Percentiles rank a stretch among this genome's conserved stretches.
phyloP scores from a whole-genome alignment of 2,113 vertebrate species.

The Calidris pugnax region DNA sequence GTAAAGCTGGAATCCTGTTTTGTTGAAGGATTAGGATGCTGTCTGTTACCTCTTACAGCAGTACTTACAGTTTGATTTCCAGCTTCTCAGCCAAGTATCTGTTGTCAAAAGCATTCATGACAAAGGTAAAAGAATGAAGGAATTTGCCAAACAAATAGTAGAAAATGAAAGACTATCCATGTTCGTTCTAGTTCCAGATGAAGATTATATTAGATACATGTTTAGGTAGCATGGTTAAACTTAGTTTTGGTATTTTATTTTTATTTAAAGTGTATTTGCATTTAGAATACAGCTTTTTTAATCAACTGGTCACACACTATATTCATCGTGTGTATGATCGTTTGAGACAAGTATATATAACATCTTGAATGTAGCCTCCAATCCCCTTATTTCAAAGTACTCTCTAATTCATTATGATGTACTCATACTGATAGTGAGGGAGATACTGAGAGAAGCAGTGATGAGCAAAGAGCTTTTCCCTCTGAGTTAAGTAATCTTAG shows the following conservation, averaged over 20 bases:
- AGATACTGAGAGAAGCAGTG: background rate
- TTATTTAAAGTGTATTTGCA: background rate
- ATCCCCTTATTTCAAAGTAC: background rate
- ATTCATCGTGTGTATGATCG: background rate
- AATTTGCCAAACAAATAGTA: slow-evolving; percentile 16
- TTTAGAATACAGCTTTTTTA: background rate
- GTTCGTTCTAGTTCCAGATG: background rate
- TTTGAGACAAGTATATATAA: background rate
- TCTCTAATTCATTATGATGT: background rate
- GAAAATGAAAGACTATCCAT: background rate
- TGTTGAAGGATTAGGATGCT: slow-evolving; percentile 46
- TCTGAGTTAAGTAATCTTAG: background rate
- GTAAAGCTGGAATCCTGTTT: slow-evolving; percentile 4
- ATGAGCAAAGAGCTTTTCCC: background rate
- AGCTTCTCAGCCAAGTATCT: slow-evolving; percentile 46
- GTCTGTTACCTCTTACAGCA: slow-evolving; percentile 43
- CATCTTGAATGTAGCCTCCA: background rate
- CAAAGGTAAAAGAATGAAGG: slow-evolving; percentile 68
- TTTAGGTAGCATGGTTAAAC: background rate
- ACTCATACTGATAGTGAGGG: no score
- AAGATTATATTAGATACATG: background rate
- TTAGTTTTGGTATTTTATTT: background rate
- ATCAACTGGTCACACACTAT: background rate
- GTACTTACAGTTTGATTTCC: slow-evolving; percentile 38
- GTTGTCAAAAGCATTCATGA: slow-evolving; percentile 54